Base-by-base conservation (phyloP, 2,113 vertebrate species). In the Engraulis encrasicolus region DNA sequence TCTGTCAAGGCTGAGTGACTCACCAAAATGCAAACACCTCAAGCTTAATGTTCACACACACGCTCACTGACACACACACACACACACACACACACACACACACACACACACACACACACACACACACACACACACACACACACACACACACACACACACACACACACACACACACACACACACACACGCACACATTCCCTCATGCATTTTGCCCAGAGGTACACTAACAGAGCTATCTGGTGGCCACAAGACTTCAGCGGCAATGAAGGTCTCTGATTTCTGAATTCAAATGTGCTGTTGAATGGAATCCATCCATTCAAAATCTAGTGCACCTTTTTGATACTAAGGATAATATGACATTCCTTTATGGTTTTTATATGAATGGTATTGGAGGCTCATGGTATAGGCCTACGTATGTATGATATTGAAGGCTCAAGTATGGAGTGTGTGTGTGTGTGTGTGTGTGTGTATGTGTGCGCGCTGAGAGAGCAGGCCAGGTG, bases 1-100 rank as follows among this genome's bases (percentile, higher is more conserved):
- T 80, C 27, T 88, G 89, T 91, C 90, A 90, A 87, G 88, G 89
- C 87, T 91, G 90, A 91, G 82, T 88, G 87, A 79, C 58, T 85
- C 83, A 85, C 79, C 87, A 84, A 23, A 86, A 83, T 81, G 79
- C 88, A 83, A 83, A 87, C 83, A 20, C 14, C 74, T 66, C 34
- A 45, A 77, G 80, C 66, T 78, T n/a, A 61, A 85, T 81, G 84
- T 49, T 79, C 66, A 85, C 78, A 81, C 66, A 80, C 82, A 82
- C 45, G 19, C 78, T 84, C 50, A 82, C 80, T 84, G 77, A 50
- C 18, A 38, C 74, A 36, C 6, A 81, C 11, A 45, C 3, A 45
- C 74, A 79, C 50, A 84, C 48, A 83, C 49, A 79, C 58, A 17
- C 79, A 20, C 66, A 58, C 79, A 23, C 50, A 84, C 9, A 84